Conservation (phyloP, 2,888 invertebrate species). For the Heliconius erato region DNA sequence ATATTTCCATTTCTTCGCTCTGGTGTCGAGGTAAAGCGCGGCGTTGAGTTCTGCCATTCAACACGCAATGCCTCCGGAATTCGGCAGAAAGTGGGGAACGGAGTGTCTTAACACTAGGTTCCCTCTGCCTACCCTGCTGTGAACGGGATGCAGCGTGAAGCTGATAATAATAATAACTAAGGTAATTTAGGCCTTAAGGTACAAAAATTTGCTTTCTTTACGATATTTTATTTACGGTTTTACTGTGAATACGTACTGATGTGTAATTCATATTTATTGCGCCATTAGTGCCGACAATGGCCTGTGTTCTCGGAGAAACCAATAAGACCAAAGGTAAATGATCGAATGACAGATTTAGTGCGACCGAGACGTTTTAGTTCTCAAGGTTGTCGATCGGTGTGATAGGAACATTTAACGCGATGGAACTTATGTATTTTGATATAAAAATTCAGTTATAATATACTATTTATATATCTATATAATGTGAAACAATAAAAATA, state of each 20-base stretch:
- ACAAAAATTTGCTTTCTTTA: not conserved
- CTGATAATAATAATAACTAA: no score
- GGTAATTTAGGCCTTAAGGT: no score
- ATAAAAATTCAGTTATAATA: not conserved
- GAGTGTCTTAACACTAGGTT: no score
- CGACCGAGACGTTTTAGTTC: constrained; percentile 32
- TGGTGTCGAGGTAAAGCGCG: no score
- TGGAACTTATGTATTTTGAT: constrained; percentile 4
- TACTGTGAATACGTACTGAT: constrained; percentile 24
- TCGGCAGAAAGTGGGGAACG: no score
- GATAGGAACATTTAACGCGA: constrained; percentile 19
- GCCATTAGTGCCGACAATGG: constrained; percentile 34
- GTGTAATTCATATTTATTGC: constrained; percentile 41
- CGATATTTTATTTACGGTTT: constrained; percentile 7
- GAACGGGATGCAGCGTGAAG: no score
- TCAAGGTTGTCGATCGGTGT: constrained; percentile 29
- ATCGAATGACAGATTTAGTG: constrained; percentile 42
- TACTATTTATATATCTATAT: no score
- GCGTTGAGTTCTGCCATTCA: no score
- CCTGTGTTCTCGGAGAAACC: constrained; percentile 36
- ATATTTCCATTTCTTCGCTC: no score
- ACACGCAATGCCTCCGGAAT: no score
- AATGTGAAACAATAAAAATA: no score
- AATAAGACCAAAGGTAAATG: constrained; percentile 45
- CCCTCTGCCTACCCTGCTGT: no score